Conservation (phyloP, 1,140 invertebrate genomes). For the Pectinophora gossypiella region DNA sequence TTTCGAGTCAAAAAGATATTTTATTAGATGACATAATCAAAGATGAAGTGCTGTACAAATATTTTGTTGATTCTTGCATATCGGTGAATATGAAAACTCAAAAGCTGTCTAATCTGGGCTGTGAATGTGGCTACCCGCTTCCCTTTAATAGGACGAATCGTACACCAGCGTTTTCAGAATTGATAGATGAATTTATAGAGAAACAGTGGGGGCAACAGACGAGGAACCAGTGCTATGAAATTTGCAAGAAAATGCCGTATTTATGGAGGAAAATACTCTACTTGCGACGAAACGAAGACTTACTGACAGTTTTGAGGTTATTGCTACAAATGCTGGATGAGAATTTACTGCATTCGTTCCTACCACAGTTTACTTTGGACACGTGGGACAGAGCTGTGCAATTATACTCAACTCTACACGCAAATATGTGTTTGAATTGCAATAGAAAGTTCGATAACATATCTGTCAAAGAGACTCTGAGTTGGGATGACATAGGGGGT, state of each 20-base stretch:
- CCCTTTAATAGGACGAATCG: constrained; percentile 59
- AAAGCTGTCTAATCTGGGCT: constrained; percentile 52
- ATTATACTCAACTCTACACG: constrained; percentile 59
- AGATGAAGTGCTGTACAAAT: constrained; percentile 62
- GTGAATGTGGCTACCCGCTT: constrained; percentile 67
- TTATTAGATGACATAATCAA: constrained; percentile 54
- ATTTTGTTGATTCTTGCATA: constrained; percentile 70
- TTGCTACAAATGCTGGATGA: constrained; percentile 72
- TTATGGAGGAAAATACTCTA: constrained; percentile 76
- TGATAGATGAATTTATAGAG: constrained; percentile 70
- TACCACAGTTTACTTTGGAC: constrained; percentile 67
- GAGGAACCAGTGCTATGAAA: constrained; percentile 64
- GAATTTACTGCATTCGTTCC: constrained; percentile 59
- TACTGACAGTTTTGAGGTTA: constrained; percentile 62
- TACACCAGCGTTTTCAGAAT: constrained; percentile 53
- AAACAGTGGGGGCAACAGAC: constrained; percentile 63
- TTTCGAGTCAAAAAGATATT: constrained; percentile 31
- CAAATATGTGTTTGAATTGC: constrained; percentile 69
- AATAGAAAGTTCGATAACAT: constrained; percentile 64
- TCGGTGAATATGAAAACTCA: constrained; percentile 60
- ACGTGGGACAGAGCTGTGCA: constrained; percentile 65
- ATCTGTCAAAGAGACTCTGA: constrained; percentile 58
- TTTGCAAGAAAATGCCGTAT: constrained; percentile 77
- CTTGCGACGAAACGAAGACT: constrained; percentile 65
- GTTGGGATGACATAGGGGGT: constrained; percentile 65